Conservation (phyloP, 64 coral and sea anemone genomes). For the Stichodactyla helianthus region DNA sequence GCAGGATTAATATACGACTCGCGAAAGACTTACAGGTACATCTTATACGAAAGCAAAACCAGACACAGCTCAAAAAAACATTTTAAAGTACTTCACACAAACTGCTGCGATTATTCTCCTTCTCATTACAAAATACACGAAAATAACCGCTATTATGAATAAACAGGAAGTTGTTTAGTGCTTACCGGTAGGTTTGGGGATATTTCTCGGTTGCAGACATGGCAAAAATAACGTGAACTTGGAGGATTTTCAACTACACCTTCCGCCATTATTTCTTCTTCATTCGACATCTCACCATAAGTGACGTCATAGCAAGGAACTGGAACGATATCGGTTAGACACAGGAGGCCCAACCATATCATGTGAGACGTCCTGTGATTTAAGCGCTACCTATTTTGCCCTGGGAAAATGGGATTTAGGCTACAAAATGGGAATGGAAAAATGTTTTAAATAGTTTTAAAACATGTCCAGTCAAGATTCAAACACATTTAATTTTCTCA, state of each 20-base stretch:
- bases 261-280: conserved; percentile 66
- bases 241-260: conserved; percentile 70
- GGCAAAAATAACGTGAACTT: conserved; percentile 74
- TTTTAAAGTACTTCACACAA: not conserved
- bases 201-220: conserved; percentile 80
- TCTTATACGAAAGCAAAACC: not conserved
- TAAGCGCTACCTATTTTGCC: no score
- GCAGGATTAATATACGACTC: no score
- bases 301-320: conserved; percentile 16
- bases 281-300: conserved; percentile 13
- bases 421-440: no score
- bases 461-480: no score
- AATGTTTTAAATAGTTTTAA: no score
- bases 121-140: not conserved
- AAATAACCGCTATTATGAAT: not conserved
- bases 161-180: not conserved
- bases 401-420: no score
- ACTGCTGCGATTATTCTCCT: not conserved
- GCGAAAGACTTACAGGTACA: not conserved
- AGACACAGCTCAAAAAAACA: not conserved
- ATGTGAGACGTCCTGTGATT: not conserved
- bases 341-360: not conserved
- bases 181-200: conserved; percentile 78
- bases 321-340: not conserved
- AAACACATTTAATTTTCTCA: no score